These are phyloP conservation scores for Decapterus maruadsi DNA, from an alignment of 2,797 vertebrate species.

Conservation along the genomic window DNA sequence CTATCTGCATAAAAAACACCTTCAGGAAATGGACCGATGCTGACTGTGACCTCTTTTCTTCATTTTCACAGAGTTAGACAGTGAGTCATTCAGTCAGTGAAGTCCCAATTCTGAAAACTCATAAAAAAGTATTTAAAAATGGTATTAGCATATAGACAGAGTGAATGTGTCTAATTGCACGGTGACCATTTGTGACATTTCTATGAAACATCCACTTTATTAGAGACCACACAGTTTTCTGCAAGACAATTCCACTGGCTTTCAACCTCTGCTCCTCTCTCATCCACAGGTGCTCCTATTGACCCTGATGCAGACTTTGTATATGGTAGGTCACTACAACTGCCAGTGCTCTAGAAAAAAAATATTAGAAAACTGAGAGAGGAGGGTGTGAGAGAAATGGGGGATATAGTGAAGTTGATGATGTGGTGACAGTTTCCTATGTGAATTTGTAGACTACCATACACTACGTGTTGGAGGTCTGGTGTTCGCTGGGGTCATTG, in stretches of 20 bases:
- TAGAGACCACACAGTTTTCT: background rate
- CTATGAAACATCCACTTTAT: background rate
- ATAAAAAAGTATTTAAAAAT: too few species aligned
- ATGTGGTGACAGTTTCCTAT: constrained; percentile 16
- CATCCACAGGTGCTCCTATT: constrained; percentile 52
- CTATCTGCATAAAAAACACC: background rate
- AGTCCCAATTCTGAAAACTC: background rate
- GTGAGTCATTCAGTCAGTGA: background rate
- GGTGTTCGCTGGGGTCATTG: constrained; percentile 78
- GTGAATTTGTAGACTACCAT: constrained; percentile 80
- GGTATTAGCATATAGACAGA: background rate
- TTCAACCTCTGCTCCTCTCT: constrained; percentile 25
- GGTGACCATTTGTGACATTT: background rate
- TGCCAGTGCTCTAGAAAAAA: background rate
- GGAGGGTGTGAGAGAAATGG: background rate
- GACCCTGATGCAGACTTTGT: constrained; percentile 83
- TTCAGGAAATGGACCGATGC: constrained; percentile 8
- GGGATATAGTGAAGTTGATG: background rate
- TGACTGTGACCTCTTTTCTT: constrained; percentile 20
- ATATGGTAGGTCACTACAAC: constrained; percentile 77
- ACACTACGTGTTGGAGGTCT: constrained; percentile 83
- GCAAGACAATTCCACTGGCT: background rate
- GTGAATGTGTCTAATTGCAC: background rate
- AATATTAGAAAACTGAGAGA: background rate
- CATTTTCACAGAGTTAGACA: background rate